phyloP scores from a whole-genome alignment of 2,797 vertebrate species.

The Pseudochaenichthys georgianus region DNA sequence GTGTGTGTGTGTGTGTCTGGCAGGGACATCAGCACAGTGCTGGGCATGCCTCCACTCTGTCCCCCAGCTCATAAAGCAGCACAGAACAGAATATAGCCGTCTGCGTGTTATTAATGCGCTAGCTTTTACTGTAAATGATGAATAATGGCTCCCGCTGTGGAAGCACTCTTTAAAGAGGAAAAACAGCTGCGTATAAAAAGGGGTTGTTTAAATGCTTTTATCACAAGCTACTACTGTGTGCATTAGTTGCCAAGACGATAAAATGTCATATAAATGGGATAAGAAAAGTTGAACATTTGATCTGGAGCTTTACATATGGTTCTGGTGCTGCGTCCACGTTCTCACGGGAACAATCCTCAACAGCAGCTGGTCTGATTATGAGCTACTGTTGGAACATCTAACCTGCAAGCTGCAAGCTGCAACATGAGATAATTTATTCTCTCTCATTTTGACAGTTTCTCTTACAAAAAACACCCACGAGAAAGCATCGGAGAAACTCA shows the following conservation, averaged over 20 bases:
- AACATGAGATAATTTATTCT: neutral
- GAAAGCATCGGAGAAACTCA: neutral
- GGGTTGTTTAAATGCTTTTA: slow-evolving; percentile 1
- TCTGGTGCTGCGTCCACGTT: neutral
- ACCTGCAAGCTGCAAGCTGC: neutral
- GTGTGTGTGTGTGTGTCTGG: slow-evolving; percentile 39
- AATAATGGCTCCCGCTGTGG: slow-evolving; percentile 51
- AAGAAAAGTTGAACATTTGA: neutral
- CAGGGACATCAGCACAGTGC: slow-evolving; percentile 30
- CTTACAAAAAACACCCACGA: neutral
- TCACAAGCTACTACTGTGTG: neutral
- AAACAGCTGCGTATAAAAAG: slow-evolving; percentile 20
- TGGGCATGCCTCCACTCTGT: slow-evolving; percentile 43
- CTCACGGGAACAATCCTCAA: neutral
- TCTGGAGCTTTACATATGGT: neutral
- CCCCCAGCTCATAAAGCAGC: slow-evolving; percentile 55
- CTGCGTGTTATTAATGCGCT: slow-evolving; percentile 62
- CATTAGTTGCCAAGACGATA: neutral
- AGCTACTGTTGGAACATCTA: neutral
- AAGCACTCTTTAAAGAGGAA: slow-evolving; percentile 33
- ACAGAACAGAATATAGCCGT: slow-evolving; percentile 51
- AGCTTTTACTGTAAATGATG: slow-evolving; percentile 66
- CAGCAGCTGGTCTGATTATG: neutral
- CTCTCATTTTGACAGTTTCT: slow-evolving; percentile 1
- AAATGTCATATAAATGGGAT: neutral